Conservation (phyloP, 2,113 vertebrate genomes). For the Periophthalmus modestus region DNA sequence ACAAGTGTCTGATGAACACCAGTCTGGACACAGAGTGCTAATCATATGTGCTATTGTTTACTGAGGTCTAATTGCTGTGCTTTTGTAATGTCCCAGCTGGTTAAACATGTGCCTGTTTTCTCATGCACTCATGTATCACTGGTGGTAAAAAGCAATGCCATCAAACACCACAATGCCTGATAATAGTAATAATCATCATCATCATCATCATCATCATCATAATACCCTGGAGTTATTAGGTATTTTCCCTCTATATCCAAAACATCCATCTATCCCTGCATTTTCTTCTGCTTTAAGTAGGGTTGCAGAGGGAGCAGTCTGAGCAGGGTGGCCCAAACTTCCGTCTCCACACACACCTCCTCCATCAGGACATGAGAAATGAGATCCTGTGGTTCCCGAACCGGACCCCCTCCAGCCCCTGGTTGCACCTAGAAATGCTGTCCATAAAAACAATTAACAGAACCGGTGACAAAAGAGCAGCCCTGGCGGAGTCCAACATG, state of each 20-base stretch:
- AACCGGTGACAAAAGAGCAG: too few species aligned
- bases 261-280: too few species aligned
- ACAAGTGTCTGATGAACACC: conserved; percentile 12
- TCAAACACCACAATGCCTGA: neutral
- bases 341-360: too few species aligned
- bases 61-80: conserved; percentile 38
- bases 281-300: too few species aligned
- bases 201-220: neutral
- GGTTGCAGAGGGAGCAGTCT: too few species aligned
- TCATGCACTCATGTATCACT: neutral
- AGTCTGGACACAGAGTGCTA: conserved; percentile 40
- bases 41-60: conserved; percentile 51
- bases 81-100: conserved; percentile 62
- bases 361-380: too few species aligned
- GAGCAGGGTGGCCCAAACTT: too few species aligned
- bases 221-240: neutral
- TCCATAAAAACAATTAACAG: too few species aligned
- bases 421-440: too few species aligned
- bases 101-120: conserved; percentile 64
- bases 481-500: too few species aligned
- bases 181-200: neutral
- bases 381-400: too few species aligned
- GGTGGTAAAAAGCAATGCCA: neutral
- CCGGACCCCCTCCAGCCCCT: too few species aligned
- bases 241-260: neutral